These are phyloP conservation scores for Phaethon lepturus DNA, from an alignment of 2,113 vertebrate genomes.

Conservation along the genomic window DNA sequence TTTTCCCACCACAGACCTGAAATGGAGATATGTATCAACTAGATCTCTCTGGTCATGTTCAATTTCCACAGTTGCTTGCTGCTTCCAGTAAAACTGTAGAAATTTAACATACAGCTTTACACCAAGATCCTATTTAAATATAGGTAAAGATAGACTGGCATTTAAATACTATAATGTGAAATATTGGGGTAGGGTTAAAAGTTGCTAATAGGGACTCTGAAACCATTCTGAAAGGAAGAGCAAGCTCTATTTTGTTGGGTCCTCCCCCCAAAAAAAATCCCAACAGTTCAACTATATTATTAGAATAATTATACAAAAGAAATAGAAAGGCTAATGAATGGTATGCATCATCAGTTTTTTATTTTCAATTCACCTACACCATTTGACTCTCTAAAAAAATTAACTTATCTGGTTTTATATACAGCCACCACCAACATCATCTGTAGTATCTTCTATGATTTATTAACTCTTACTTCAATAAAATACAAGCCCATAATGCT, in stretches of 20 bases:
- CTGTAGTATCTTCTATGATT: neutral
- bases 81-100: neutral
- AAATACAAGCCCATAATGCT: neutral
- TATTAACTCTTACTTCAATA: neutral
- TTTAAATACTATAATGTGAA: neutral
- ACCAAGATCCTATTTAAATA: neutral
- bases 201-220: neutral
- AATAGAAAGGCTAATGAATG: neutral
- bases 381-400: neutral
- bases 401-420: neutral
- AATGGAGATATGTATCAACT: neutral
- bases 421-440: neutral
- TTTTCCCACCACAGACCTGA: neutral
- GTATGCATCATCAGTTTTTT: neutral
- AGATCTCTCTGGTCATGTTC: neutral
- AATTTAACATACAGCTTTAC: neutral
- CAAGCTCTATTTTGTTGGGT: neutral
- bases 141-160: neutral
- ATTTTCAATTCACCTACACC: neutral
- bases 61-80: neutral
- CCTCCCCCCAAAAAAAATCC: fast-evolving
- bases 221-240: neutral
- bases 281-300: neutral
- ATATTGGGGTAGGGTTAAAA: neutral
- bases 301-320: neutral